These are phyloP conservation scores for Lampris megalopsis DNA, from an alignment of 2,113 vertebrate species.

Conservation along the genomic window DNA sequence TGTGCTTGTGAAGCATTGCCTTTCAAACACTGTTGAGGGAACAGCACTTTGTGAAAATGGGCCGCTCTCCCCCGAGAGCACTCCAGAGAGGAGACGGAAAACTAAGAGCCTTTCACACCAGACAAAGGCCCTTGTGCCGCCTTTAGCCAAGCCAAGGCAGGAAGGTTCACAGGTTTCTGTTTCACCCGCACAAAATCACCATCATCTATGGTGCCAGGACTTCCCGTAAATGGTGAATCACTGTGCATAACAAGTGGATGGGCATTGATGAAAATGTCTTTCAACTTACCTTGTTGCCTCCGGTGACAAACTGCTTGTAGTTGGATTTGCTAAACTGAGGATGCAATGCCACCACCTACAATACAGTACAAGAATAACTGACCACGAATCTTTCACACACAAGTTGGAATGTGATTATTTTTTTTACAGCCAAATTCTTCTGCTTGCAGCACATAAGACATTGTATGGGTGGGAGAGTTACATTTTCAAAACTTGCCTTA, in stretches of 20 bases:
- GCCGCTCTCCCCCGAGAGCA: slow-evolving; percentile 74
- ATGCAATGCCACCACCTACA: slow-evolving; percentile 89
- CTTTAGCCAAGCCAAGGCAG: slow-evolving; percentile 42
- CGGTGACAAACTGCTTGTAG: slow-evolving; percentile 97
- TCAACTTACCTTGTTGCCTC: slow-evolving; percentile 93
- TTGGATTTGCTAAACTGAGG: slow-evolving; percentile 94
- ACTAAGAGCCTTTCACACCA: slow-evolving; percentile 77
- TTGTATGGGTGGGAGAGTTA: too few relatives aligned
- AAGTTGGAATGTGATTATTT: not conserved
- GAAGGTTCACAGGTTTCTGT: slow-evolving; percentile 41
- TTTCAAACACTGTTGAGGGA: slow-evolving; percentile 78
- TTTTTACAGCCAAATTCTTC: not conserved
- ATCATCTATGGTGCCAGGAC: slow-evolving; percentile 44
- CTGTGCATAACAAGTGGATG: slow-evolving; percentile 22
- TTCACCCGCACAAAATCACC: slow-evolving; percentile 56
- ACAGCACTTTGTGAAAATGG: slow-evolving; percentile 85
- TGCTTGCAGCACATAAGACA: not conserved
- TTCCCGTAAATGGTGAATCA: slow-evolving; percentile 18
- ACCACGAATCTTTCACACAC: not conserved
- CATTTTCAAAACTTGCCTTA: not conserved
- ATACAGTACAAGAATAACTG: slow-evolving; percentile 6
- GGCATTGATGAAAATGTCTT: slow-evolving; percentile 7
- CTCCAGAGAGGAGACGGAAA: slow-evolving; percentile 74
- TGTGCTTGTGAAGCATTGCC: slow-evolving; percentile 73
- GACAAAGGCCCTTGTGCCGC: slow-evolving; percentile 57